Percentiles rank a stretch among this genome's conserved stretches.
These are phyloP conservation scores for Nebria brevicollis DNA, from an alignment of 2,888 invertebrate genomes.

Conservation along the genomic window DNA sequence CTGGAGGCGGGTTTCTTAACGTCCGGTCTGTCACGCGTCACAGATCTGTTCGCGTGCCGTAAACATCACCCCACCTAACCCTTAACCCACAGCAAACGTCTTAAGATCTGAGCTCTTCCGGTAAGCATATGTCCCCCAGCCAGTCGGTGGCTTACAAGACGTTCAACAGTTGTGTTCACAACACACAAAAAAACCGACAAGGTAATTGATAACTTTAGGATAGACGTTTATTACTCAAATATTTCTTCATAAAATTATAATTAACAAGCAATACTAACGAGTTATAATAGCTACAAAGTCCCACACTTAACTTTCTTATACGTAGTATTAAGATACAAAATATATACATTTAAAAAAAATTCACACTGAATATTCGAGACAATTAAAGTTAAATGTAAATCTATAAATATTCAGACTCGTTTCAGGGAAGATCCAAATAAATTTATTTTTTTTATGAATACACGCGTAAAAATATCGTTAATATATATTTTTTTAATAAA, in stretches of 20 bases:
- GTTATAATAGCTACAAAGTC: background rate
- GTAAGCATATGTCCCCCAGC: background rate
- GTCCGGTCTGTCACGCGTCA: slow-evolving; percentile 50
- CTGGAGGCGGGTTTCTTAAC: slow-evolving; percentile 44
- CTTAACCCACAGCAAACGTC: slow-evolving; percentile 22
- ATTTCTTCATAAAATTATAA: background rate
- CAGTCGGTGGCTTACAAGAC: background rate
- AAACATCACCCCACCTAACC: background rate
- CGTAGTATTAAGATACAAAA: no score
- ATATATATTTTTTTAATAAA: no score
- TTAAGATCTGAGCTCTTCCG: slow-evolving; percentile 29
- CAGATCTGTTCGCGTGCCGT: slow-evolving; percentile 40
- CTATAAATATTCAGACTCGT: no score
- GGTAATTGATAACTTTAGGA: background rate
- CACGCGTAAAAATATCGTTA: no score
- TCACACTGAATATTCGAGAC: no score
- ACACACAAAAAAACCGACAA: background rate
- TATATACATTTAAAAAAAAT: no score
- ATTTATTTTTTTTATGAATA: no score
- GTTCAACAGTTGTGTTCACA: slow-evolving; percentile 17
- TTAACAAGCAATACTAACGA: background rate
- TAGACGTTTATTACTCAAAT: background rate
- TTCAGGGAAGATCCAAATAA: no score
- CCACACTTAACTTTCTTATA: no score
- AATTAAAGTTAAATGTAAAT: no score